Evolutionary conservation across 1,140 invertebrate genomes (phyloP).

Genomic region (Macrotrachela quadricornifera): DNA sequence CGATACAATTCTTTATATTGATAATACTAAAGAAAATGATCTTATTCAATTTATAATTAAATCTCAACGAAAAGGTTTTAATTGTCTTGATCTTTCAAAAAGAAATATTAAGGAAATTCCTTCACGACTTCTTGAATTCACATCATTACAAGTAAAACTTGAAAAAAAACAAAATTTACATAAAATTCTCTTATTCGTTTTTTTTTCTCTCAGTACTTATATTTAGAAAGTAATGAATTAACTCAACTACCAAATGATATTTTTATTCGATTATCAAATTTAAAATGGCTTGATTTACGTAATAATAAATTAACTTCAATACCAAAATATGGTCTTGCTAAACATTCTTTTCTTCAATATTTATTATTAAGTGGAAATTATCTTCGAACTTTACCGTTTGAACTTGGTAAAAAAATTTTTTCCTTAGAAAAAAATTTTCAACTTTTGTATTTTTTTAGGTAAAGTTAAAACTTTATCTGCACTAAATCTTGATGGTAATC

Average conservation of each 20-base stretch:
- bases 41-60: conserved; percentile 13
- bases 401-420: conserved; percentile 16
- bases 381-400: conserved; percentile 20
- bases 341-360: conserved; percentile 19
- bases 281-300: conserved; percentile 28
- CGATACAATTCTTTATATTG: too few species aligned
- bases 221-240: conserved; percentile 24
- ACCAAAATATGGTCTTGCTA: conserved; percentile 19
- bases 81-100: conserved; percentile 18
- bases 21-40: not conserved
- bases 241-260: conserved; percentile 21
- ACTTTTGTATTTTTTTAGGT: conserved; percentile 13
- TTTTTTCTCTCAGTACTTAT: conserved; percentile 21
- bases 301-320: conserved; percentile 18
- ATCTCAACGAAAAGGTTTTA: conserved; percentile 13
- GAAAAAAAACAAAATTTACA: not conserved
- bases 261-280: conserved; percentile 20
- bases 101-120: conserved; percentile 18
- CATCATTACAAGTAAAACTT: conserved; percentile 17
- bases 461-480: conserved; percentile 22
- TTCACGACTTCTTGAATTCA: conserved; percentile 18
- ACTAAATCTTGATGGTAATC: conserved; percentile 24
- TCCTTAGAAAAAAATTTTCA: not conserved
- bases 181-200: not conserved
- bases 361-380: conserved; percentile 23